Percentiles rank a stretch among this genome's conserved stretches.
Conservation (phyloP, 2,888 invertebrate species). For the Crepidodera aurea region DNA sequence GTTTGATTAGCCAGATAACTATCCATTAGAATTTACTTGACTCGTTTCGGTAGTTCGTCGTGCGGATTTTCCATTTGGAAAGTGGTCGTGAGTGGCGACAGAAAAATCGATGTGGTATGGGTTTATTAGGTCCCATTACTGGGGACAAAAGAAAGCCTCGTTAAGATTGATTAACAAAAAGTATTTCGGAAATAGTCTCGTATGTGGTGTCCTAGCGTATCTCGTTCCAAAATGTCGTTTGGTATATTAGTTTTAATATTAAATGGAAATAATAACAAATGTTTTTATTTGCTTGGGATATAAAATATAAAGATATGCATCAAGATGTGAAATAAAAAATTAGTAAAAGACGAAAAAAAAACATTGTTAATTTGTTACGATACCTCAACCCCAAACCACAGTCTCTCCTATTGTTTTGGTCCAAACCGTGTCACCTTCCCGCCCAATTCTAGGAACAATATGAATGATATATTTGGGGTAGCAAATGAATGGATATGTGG, state of each 20-base stretch:
- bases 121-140: conserved; percentile 8
- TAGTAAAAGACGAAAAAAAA: no score
- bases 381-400: not conserved
- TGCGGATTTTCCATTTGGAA: not conserved
- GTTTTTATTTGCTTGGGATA: no score
- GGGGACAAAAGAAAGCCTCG: conserved; percentile 18
- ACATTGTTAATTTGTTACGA: no score
- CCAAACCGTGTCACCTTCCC: not conserved
- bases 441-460: conserved; percentile 17
- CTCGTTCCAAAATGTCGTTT: not conserved
- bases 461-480: conserved; percentile 32
- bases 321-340: no score
- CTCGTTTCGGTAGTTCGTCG: not conserved
- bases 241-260: conserved; percentile 3
- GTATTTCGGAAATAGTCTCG: conserved; percentile 16
- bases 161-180: conserved; percentile 27
- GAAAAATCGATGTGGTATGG: conserved; percentile 4
- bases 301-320: no score
- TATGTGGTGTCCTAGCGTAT: conserved; percentile 3
- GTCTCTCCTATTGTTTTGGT: not conserved
- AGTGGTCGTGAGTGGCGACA: not conserved
- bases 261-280: no score
- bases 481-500: conserved; percentile 30
- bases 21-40: conserved; percentile 1
- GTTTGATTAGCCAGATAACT: not conserved